Conservation (phyloP, 2,888 invertebrate genomes). For the Leucania comma region DNA sequence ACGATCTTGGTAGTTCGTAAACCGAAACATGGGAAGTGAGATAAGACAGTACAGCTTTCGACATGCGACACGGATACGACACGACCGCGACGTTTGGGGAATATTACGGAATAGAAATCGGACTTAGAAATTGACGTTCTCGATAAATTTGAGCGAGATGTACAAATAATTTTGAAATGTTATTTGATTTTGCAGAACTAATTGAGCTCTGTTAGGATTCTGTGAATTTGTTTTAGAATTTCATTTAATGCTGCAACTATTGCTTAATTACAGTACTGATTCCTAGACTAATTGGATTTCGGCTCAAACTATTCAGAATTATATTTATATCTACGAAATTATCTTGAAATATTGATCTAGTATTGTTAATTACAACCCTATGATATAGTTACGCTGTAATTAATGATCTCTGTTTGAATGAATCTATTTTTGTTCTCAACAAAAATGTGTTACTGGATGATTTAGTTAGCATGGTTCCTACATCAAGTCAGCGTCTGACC, state of each 20-base stretch:
- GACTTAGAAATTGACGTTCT: constrained; percentile 16
- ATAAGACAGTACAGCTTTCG: constrained; percentile 63
- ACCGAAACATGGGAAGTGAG: constrained; percentile 65
- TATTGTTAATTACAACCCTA: neutral
- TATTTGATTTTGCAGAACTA: constrained; percentile 15
- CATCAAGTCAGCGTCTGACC: neutral
- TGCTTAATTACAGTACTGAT: neutral
- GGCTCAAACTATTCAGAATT: neutral
- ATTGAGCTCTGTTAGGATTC: constrained; percentile 3
- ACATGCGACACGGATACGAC: constrained; percentile 57
- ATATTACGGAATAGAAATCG: constrained; percentile 29
- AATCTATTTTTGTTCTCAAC: neutral
- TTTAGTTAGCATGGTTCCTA: neutral
- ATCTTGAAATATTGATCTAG: too few species aligned
- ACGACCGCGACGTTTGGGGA: constrained; percentile 45
- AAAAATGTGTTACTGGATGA: neutral
- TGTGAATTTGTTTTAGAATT: constrained; percentile 1
- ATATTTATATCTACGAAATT: neutral
- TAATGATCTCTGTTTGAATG: neutral
- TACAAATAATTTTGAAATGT: constrained; percentile 6
- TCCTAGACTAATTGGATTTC: neutral
- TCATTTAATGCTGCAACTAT: constrained; percentile 2
- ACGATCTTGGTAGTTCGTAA: constrained; percentile 70
- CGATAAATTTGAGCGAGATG: constrained; percentile 22
- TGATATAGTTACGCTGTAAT: neutral